A percentile compares a stretch with the other conserved stretches of the same genome.
phyloP scores from a whole-genome alignment of 2,113 vertebrate genomes.

The Myanophis thanlyinensis region DNA sequence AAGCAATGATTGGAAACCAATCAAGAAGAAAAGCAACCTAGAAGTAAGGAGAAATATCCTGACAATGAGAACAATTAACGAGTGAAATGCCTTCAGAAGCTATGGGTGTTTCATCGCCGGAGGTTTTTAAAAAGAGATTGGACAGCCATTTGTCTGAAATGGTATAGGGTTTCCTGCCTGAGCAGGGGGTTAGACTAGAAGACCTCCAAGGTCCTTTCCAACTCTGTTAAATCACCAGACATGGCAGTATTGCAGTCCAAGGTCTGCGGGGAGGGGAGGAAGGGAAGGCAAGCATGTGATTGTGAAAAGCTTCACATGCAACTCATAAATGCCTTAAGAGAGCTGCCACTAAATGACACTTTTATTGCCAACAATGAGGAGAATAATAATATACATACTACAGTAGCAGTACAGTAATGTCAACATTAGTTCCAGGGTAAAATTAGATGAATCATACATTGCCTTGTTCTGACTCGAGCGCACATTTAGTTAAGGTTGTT shows the following conservation, averaged over 20 bases:
- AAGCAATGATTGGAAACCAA: no score
- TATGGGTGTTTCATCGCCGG: no score
- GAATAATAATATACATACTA: not conserved
- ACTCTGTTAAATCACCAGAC: not conserved
- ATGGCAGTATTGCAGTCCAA: not conserved
- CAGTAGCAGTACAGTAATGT: not conserved
- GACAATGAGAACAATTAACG: no score
- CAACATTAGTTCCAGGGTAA: not conserved
- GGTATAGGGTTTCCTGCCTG: no score
- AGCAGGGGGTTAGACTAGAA: no score
- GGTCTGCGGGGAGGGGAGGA: not conserved
- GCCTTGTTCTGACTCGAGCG: not conserved
- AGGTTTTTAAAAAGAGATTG: no score
- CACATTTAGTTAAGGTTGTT: not conserved
- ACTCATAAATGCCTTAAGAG: not conserved
- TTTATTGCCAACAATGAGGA: not conserved
- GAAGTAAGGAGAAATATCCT: no score
- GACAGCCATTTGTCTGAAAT: no score
- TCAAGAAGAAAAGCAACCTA: no score
- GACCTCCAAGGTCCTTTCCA: no score
- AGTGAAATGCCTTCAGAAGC: no score
- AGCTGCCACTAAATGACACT: not conserved
- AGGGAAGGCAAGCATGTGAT: not conserved
- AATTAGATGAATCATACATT: not conserved
- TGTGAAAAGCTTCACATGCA: not conserved